Evolutionary conservation across 2,888 invertebrate species (phyloP), one percentile per base, ranked within the genome.

Genomic region (Drosophila mulleri): DNA sequence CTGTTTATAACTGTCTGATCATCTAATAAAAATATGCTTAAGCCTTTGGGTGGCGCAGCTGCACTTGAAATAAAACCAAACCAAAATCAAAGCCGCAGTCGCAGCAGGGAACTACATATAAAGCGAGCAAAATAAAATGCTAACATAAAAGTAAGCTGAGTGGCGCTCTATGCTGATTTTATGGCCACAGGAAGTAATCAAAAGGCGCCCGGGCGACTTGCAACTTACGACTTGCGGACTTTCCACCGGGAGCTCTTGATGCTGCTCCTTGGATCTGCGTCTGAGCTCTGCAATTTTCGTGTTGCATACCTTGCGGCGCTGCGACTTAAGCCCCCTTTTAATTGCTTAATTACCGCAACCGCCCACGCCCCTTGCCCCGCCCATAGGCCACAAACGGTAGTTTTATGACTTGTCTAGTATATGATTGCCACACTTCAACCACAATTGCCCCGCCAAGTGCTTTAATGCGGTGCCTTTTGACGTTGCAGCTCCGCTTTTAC

Each of bases 331-430:
- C 63, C 37, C 45, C 16, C 44, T 16, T 85, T 86, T 90, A 87
- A 87, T 87, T 90, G 89, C 89, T 87, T 87, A 90, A 87, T 87
- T 87, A 26, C 26, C 26, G 7, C 6, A 26, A 26, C 6, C 26
- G 6, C 26, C 26, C 26, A 57, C 37, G 26, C 52, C 29, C 54
- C 56, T 3, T 2, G 5, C 5, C 16, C 8, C 32, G 32, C 39
- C 39, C 39, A 39, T 29, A 29, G 39, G 16, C 41, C 39, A 20
- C 9, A 26, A 65, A 26, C 48, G 48, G n/a, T 32, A 18, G 5
- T 68, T 78, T 81, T 67, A 81, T 78, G 72, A 12, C 20, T 2
- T 5, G 18, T 12, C 32, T 35, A 29, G 29, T 48, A 56, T 68
- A 63, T 74, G 69, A 48, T 45, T 39, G 48, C 48, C 12, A 35